Conservation (phyloP, 37 sponge, comb jelly and placozoan species). For the Chondrilla cf. caribensis region DNA sequence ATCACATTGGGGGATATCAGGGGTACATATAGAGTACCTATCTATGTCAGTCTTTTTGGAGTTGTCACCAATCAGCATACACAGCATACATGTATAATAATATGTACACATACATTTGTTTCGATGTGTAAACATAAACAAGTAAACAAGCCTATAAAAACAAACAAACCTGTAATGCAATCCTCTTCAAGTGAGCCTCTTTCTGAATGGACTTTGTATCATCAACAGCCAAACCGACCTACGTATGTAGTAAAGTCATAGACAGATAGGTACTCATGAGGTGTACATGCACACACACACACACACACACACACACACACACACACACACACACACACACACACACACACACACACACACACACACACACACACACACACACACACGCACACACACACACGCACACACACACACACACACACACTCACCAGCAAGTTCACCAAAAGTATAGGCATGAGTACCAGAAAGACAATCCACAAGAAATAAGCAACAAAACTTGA, state of each 20-base stretch:
- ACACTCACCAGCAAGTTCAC: conserved; percentile 92
- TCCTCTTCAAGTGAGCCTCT: conserved; percentile 73
- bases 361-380: no score
- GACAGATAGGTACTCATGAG: no score
- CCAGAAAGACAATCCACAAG: conserved; percentile 86
- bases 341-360: no score
- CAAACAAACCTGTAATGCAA: conserved; percentile 45
- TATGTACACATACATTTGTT: not conserved
- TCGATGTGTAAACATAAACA: not conserved
- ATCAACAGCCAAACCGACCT: conserved; percentile 99
- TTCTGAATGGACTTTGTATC: conserved; percentile 93
- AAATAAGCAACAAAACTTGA: conserved; percentile 49
- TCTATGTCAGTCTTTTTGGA: no score
- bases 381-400: no score
- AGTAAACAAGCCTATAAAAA: not conserved
- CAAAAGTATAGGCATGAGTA: conserved; percentile 93
- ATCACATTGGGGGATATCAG: no score
- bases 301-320: no score
- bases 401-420: no score
- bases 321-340: no score
- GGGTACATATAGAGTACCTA: no score
- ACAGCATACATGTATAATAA: not conserved
- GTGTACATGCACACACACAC: no score
- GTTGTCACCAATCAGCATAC: not conserved
- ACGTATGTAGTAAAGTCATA: not conserved